Evolutionary conservation across 23 tunicate genomes (phyloP).

Genomic region (Diplosoma virens): DNA sequence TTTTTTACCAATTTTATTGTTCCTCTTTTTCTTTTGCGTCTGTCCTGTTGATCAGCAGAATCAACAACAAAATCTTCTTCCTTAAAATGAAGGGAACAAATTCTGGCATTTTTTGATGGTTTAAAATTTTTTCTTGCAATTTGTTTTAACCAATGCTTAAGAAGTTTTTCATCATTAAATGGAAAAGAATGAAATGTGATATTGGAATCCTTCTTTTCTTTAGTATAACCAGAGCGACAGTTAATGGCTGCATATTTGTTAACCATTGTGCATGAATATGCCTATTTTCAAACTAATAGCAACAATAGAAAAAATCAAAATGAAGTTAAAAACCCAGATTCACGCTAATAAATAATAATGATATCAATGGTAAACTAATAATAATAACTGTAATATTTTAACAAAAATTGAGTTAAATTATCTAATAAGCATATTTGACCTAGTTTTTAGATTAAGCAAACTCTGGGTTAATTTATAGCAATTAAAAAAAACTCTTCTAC

Average conservation of each 20-base stretch:
- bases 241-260: too few species aligned
- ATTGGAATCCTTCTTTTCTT: conserved; percentile 3
- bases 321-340: too few species aligned
- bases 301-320: too few species aligned
- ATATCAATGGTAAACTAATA: too few species aligned
- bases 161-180: neutral
- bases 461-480: too few species aligned
- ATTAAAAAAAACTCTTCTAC: too few species aligned
- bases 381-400: too few species aligned
- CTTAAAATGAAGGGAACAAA: conserved; percentile 9
- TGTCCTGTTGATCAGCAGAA: neutral
- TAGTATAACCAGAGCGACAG: conserved; percentile 5
- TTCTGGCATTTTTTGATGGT: neutral
- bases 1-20: neutral
- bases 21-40: conserved; percentile 7
- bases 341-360: too few species aligned
- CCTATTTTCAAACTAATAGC: too few species aligned
- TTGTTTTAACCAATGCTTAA: conserved; percentile 1
- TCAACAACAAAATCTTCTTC: neutral
- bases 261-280: neutral
- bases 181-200: conserved; percentile 5
- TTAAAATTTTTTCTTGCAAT: conserved; percentile 13
- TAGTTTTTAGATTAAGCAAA: too few species aligned
- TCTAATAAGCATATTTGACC: too few species aligned
- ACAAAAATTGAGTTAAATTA: too few species aligned